These are phyloP conservation scores for Novumbra hubbsi DNA, from an alignment of 2,797 vertebrate species.

Conservation along the genomic window DNA sequence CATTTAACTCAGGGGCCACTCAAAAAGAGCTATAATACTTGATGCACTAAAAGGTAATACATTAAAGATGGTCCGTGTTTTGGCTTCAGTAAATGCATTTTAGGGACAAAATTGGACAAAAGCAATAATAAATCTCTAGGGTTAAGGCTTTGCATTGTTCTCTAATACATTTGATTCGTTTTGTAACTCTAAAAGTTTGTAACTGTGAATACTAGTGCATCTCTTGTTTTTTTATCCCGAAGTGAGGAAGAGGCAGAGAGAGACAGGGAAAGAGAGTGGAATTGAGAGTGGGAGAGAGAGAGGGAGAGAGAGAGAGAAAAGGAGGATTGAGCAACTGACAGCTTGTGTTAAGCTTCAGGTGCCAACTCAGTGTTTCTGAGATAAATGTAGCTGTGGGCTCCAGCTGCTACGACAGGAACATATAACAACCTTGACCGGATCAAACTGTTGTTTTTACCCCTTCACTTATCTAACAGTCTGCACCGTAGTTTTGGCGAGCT, in stretches of 20 bases:
- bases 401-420: conserved; percentile 77
- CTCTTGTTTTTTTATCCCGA: not conserved
- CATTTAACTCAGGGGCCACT: conserved; percentile 51
- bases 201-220: not conserved
- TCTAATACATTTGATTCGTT: conserved; percentile 20
- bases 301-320: not conserved
- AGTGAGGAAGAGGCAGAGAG: not conserved
- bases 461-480: conserved; percentile 74
- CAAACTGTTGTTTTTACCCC: conserved; percentile 82
- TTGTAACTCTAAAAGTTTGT: conserved; percentile 9
- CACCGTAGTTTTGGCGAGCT: conserved; percentile 75
- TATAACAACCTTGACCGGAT: conserved; percentile 88
- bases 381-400: conserved; percentile 63
- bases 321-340: not conserved
- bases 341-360: conserved; percentile 59
- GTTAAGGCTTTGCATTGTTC: conserved; percentile 16
- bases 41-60: conserved; percentile 38
- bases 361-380: conserved; percentile 56
- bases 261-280: not conserved
- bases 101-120: conserved; percentile 22
- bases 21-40: conserved; percentile 27
- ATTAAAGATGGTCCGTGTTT: conserved; percentile 32
- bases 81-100: conserved; percentile 28
- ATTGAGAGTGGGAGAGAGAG: not conserved
- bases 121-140: conserved; percentile 26